phyloP scores from a whole-genome alignment of 2,888 invertebrate genomes.

The Sipha maydis region DNA sequence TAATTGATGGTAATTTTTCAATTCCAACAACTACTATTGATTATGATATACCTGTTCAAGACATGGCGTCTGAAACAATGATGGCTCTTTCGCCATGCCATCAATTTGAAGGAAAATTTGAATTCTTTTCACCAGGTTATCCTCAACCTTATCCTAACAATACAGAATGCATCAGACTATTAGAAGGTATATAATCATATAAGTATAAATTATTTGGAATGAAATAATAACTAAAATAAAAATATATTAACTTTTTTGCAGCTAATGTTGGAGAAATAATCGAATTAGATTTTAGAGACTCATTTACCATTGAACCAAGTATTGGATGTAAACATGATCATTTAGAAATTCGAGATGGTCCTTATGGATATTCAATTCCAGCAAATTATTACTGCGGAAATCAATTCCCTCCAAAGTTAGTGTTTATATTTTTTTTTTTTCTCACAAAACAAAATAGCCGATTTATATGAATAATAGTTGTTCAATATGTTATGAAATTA shows the following conservation, averaged over 20 bases:
- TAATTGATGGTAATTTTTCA: constrained; percentile 36
- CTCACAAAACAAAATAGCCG: background rate
- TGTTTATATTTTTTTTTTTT: background rate
- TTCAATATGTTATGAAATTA: background rate
- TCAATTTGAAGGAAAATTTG: constrained; percentile 68
- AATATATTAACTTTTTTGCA: constrained; percentile 66
- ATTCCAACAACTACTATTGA: constrained; percentile 28
- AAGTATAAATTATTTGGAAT: constrained; percentile 25
- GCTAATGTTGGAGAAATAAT: constrained; percentile 76
- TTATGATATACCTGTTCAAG: constrained; percentile 55
- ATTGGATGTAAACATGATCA: constrained; percentile 81
- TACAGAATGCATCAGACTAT: constrained; percentile 75
- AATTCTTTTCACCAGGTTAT: constrained; percentile 78
- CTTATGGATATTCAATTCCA: constrained; percentile 77
- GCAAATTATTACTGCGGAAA: constrained; percentile 79
- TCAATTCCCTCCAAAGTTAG: constrained; percentile 64
- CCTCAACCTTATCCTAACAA: constrained; percentile 76
- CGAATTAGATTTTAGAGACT: constrained; percentile 82
- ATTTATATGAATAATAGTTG: background rate
- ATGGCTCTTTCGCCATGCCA: constrained; percentile 60
- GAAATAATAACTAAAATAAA: background rate
- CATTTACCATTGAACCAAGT: constrained; percentile 78
- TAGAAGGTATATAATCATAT: constrained; percentile 73
- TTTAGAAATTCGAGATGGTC: constrained; percentile 84
- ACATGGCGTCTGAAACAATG: constrained; percentile 47